These are phyloP conservation scores for Parambassis ranga DNA, from an alignment of 2,797 vertebrate species.

Conservation along the genomic window DNA sequence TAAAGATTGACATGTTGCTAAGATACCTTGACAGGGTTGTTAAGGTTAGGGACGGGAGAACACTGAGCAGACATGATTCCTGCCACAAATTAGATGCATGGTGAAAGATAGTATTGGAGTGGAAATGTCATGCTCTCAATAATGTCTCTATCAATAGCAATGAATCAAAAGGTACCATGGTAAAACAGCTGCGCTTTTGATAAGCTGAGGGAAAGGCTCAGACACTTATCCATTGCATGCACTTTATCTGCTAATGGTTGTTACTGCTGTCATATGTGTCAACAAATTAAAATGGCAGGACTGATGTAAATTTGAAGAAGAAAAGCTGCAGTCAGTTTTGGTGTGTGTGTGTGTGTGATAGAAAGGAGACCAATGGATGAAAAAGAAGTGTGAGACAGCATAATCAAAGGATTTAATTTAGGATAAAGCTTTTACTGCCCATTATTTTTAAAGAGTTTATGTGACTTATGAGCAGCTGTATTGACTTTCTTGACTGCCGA, in stretches of 20 bases:
- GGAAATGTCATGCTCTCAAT: constrained; percentile 38
- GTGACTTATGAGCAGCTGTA: constrained; percentile 12
- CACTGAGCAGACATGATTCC: constrained; percentile 20
- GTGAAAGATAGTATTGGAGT: constrained; percentile 30
- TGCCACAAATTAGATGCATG: constrained; percentile 33
- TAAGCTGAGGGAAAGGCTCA: constrained; percentile 8
- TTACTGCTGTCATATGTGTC: constrained; percentile 37
- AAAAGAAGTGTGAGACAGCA: background rate
- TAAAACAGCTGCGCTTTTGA: constrained; percentile 29
- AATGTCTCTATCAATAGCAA: constrained; percentile 53
- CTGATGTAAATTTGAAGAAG: background rate
- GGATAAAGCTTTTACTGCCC: constrained; percentile 29
- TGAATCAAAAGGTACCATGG: constrained; percentile 30
- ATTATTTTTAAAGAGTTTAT: constrained; percentile 35
- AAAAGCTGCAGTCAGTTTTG: background rate
- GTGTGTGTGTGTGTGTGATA: background rate
- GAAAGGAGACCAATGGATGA: background rate
- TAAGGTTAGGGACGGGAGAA: constrained; percentile 16
- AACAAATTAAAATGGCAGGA: constrained; percentile 24
- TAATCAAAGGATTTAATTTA: constrained; percentile 37
- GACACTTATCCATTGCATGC: background rate
- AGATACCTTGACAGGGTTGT: constrained; percentile 53
- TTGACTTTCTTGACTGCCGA: constrained; percentile 38
- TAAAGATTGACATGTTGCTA: constrained; percentile 52
- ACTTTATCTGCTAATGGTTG: constrained; percentile 32